Conservation (phyloP, 2,797 vertebrate genomes). For the Cossypha polioptera region DNA sequence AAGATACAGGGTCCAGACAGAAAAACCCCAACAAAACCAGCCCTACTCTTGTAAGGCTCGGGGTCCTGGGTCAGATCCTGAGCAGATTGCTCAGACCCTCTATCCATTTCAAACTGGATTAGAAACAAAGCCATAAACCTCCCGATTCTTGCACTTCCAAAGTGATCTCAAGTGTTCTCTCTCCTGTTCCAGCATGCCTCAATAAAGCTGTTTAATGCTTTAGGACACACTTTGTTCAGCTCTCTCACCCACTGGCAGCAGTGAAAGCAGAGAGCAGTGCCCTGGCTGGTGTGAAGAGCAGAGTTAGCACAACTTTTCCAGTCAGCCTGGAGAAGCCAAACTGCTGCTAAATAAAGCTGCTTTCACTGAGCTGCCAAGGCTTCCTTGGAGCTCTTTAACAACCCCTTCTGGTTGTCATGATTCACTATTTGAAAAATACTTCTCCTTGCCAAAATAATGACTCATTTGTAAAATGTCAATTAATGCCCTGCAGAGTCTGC, state of each 20-base stretch:
- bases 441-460: background rate
- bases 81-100: background rate
- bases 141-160: background rate
- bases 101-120: background rate
- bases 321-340: background rate
- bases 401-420: background rate
- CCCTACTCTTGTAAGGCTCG: background rate
- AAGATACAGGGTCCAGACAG: background rate
- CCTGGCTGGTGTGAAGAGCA: background rate
- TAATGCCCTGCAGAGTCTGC: slow-evolving; percentile 1
- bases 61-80: background rate
- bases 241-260: background rate
- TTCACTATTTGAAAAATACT: background rate
- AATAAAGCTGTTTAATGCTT: background rate
- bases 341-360: background rate
- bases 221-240: background rate
- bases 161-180: background rate
- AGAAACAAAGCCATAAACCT: background rate
- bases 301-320: background rate
- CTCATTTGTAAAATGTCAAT: slow-evolving; percentile 18
- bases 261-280: background rate
- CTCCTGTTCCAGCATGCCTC: background rate
- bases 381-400: background rate
- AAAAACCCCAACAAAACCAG: background rate
- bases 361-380: background rate